A percentile compares a stretch with the other conserved stretches of the same genome.
Conservation (phyloP, 1,140 invertebrate species). For the Papilio glaucus region DNA sequence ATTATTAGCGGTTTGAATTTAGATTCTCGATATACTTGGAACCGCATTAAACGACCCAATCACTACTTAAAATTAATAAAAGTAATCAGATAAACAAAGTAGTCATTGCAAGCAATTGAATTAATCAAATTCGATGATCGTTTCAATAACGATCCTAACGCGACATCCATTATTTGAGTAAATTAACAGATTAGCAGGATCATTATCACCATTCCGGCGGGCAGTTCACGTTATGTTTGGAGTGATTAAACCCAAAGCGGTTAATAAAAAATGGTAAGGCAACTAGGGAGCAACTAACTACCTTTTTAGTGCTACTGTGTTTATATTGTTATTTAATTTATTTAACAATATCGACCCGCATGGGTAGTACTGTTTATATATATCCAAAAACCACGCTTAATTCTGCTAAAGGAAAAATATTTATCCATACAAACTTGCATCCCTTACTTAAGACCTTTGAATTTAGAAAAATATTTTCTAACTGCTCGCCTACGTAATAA, state of each 20-base stretch:
- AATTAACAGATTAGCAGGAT: conserved; percentile 19
- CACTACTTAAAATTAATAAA: not conserved
- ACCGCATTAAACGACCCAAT: not conserved
- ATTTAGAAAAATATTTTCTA: too few relatives aligned
- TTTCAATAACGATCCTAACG: not conserved
- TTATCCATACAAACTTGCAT: too few relatives aligned
- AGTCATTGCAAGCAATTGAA: not conserved
- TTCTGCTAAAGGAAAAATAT: too few relatives aligned
- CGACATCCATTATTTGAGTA: conserved; percentile 21
- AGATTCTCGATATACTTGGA: not conserved
- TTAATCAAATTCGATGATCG: conserved; percentile 9
- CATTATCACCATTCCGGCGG: conserved; percentile 10
- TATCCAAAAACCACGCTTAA: too few relatives aligned
- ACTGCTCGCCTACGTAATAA: too few relatives aligned
- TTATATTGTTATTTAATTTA: too few relatives aligned
- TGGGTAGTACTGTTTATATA: too few relatives aligned
- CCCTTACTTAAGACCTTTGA: too few relatives aligned
- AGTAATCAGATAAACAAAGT: not conserved
- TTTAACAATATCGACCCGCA: too few relatives aligned
- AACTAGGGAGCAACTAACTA: too few relatives aligned
- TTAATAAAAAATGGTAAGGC: not conserved
- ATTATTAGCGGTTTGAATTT: not conserved
- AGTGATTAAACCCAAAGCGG: not conserved
- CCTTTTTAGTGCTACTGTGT: too few relatives aligned
- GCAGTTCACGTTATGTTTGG: conserved; percentile 12